These are phyloP conservation scores for Watsonalla binaria DNA, from an alignment of 2,888 invertebrate genomes.

Conservation along the genomic window DNA sequence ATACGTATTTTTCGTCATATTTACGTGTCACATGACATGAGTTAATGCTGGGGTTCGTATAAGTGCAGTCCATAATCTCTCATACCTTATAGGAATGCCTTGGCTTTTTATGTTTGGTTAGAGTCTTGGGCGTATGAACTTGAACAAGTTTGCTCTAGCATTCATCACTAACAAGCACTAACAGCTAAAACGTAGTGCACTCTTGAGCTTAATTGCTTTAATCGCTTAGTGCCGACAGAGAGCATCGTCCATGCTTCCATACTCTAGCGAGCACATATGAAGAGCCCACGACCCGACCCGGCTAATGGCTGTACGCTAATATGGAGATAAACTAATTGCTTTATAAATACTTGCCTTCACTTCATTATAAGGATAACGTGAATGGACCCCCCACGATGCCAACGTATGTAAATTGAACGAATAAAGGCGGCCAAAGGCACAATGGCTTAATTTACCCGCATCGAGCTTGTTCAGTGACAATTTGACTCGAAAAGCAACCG, in stretches of 20 bases:
- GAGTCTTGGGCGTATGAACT: too few relatives aligned
- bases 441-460: slow-evolving; percentile 4
- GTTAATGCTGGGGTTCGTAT: too few relatives aligned
- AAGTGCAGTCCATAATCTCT: too few relatives aligned
- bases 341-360: slow-evolving; percentile 54
- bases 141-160: too few relatives aligned
- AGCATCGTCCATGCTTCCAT: slow-evolving; percentile 24
- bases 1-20: too few relatives aligned
- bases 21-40: too few relatives aligned
- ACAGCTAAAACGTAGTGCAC: slow-evolving; percentile 13
- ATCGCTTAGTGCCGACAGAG: slow-evolving; percentile 35
- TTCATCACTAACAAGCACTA: neutral
- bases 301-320: slow-evolving; percentile 52
- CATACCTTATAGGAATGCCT: too few relatives aligned
- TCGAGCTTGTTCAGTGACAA: neutral
- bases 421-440: slow-evolving; percentile 5
- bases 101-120: too few relatives aligned
- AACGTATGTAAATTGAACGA: slow-evolving; percentile 25
- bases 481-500: neutral
- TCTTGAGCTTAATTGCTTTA: slow-evolving; percentile 50
- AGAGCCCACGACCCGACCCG: slow-evolving; percentile 23
- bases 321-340: slow-evolving; percentile 63
- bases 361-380: slow-evolving; percentile 36
- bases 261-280: slow-evolving; percentile 46
- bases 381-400: slow-evolving; percentile 37